Percentiles rank a stretch among this genome's conserved stretches.
Conservation (phyloP, 2,888 invertebrate species). For the Scaptomyza reducta region DNA sequence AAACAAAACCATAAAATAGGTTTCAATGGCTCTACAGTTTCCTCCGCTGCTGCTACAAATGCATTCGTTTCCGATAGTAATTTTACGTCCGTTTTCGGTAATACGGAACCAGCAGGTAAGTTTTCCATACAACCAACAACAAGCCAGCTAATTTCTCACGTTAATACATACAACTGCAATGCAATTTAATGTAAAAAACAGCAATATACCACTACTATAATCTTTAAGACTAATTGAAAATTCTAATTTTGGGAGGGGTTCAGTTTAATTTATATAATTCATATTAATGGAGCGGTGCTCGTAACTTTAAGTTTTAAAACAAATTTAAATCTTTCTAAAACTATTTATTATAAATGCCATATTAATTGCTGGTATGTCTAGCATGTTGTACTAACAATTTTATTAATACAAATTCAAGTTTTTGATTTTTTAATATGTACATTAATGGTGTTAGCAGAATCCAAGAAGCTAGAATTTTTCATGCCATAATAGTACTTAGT, state of each 20-base stretch:
- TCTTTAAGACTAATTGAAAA: slow-evolving; percentile 23
- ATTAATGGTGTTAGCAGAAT: slow-evolving; percentile 10
- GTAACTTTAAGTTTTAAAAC: slow-evolving; percentile 16
- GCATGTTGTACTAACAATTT: slow-evolving; percentile 51
- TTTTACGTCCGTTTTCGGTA: slow-evolving; percentile 95
- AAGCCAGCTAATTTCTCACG: slow-evolving; percentile 32
- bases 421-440: slow-evolving; percentile 8
- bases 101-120: slow-evolving; percentile 89
- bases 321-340: slow-evolving; percentile 10
- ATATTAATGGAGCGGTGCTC: slow-evolving; percentile 21
- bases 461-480: slow-evolving; percentile 17
- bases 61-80: slow-evolving; percentile 93
- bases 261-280: slow-evolving; percentile 5
- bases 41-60: slow-evolving; percentile 84
- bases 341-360: neutral
- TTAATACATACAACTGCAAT: slow-evolving; percentile 43
- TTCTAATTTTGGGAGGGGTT: slow-evolving; percentile 24
- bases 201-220: slow-evolving; percentile 6
- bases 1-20: slow-evolving; percentile 76
- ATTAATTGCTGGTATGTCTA: slow-evolving; percentile 34
- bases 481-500: neutral
- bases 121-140: slow-evolving; percentile 71
- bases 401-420: slow-evolving; percentile 6
- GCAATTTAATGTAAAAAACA: slow-evolving; percentile 26
- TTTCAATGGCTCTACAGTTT: slow-evolving; percentile 84